These are phyloP conservation scores for Lepidocyrtinus sp. DNA, from an alignment of 2,888 invertebrate species.

Conservation along the genomic window DNA sequence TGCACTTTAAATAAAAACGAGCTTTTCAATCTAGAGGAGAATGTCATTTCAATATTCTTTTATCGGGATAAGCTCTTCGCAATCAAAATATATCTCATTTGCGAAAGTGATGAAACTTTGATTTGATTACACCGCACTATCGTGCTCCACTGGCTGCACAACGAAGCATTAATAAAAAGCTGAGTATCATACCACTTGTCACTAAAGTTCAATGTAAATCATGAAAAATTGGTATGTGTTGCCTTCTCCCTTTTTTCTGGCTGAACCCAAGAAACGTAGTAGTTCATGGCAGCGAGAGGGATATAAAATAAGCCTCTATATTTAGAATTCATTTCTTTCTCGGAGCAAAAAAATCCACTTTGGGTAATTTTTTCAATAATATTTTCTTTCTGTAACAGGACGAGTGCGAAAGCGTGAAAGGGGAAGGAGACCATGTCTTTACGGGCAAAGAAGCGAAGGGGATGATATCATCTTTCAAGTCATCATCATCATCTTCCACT, in stretches of 20 bases:
- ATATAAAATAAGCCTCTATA: constrained; percentile 18
- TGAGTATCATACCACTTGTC: constrained; percentile 41
- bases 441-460: constrained; percentile 11
- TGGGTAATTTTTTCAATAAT: constrained; percentile 45
- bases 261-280: constrained; percentile 3
- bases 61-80: background rate
- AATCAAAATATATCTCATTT: constrained; percentile 14
- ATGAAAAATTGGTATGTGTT: constrained; percentile 45
- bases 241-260: constrained; percentile 4
- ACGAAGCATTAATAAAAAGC: constrained; percentile 14
- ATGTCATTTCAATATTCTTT: too few relatives aligned
- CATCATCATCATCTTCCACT: constrained; percentile 36
- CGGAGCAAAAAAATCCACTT: constrained; percentile 40
- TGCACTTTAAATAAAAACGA: constrained; percentile 39
- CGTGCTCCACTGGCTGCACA: constrained; percentile 3
- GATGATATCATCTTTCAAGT: constrained; percentile 52
- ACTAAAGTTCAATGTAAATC: constrained; percentile 35
- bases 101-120: constrained; percentile 13
- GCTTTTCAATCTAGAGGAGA: background rate
- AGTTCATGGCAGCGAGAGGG: background rate
- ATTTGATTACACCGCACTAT: constrained; percentile 10
- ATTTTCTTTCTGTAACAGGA: constrained; percentile 40
- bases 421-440: constrained; percentile 35
- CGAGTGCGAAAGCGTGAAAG: constrained; percentile 52
- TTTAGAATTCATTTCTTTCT: constrained; percentile 42